A percentile compares a stretch with the other conserved stretches of the same genome.
Conservation (phyloP, 2,888 invertebrate genomes). For the Chorisops tibialis region DNA sequence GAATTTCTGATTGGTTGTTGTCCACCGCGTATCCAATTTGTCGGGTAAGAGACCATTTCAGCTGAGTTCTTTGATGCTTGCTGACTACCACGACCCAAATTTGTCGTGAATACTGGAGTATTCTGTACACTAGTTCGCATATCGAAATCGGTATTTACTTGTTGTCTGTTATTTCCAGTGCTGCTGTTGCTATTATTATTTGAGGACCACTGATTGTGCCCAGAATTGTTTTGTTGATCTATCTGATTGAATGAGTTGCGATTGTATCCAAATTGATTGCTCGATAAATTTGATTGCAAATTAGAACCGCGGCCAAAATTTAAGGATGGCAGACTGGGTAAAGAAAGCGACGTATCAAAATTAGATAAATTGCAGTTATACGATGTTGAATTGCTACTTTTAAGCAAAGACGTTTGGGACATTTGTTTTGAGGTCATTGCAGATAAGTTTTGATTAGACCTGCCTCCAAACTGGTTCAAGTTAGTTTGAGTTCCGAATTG, state of each 20-base stretch:
- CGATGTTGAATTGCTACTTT: too few relatives aligned
- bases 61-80: background rate
- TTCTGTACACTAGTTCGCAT: background rate
- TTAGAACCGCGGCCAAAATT: background rate
- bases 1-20: background rate
- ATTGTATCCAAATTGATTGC: too few relatives aligned
- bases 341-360: conserved; percentile 26
- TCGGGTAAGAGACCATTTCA: conserved; percentile 26
- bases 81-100: conserved; percentile 5
- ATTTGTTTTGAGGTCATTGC: too few relatives aligned
- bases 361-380: background rate
- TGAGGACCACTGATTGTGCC: too few relatives aligned
- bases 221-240: background rate
- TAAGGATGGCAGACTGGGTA: conserved; percentile 11
- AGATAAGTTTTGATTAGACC: too few relatives aligned
- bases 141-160: background rate
- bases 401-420: too few relatives aligned
- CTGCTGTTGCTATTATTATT: too few relatives aligned
- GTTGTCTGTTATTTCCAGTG: background rate
- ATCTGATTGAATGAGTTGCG: background rate
- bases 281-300: too few relatives aligned
- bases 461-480: too few relatives aligned
- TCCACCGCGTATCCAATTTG: conserved; percentile 9
- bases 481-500: background rate
- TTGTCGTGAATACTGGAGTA: conserved; percentile 11